These are phyloP conservation scores for Micromussa lordhowensis DNA, from an alignment of 92 coral and sea anemone genomes.

Conservation along the genomic window DNA sequence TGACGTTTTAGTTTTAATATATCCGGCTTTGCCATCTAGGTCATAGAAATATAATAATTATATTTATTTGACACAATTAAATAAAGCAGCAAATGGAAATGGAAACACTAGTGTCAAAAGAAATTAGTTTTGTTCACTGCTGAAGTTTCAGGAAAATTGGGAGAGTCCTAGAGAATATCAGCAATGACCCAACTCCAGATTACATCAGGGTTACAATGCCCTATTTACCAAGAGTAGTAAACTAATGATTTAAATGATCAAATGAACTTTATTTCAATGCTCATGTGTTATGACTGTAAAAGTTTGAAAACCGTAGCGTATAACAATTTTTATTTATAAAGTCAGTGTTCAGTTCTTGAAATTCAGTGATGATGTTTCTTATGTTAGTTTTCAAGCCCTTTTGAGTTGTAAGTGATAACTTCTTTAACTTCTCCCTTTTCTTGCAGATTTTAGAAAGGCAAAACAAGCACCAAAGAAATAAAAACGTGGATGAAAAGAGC, in stretches of 20 bases:
- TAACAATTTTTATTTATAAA: too few species aligned
- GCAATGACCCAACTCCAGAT: background rate
- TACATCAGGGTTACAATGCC: background rate
- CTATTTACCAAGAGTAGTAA: too few species aligned
- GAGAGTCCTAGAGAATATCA: background rate
- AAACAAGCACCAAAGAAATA: conserved; percentile 17
- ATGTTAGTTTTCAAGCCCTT: background rate
- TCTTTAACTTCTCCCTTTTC: background rate
- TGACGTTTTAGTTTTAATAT: background rate
- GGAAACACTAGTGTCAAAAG: too few species aligned
- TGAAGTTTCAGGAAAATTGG: background rate
- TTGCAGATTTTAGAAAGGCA: conserved; percentile 45
- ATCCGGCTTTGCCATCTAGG: background rate
- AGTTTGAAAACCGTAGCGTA: background rate
- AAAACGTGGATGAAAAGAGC: conserved; percentile 5
- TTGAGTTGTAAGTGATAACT: background rate
- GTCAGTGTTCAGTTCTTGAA: background rate
- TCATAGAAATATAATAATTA: background rate
- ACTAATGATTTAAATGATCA: background rate
- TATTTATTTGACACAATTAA: background rate
- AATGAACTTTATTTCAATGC: background rate
- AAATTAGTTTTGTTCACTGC: background rate
- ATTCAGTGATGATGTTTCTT: background rate
- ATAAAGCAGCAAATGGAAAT: background rate
- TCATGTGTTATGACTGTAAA: background rate